Evolutionary conservation across 1,140 invertebrate species (phyloP).

Genomic region (Drosophila malerkotliana): DNA sequence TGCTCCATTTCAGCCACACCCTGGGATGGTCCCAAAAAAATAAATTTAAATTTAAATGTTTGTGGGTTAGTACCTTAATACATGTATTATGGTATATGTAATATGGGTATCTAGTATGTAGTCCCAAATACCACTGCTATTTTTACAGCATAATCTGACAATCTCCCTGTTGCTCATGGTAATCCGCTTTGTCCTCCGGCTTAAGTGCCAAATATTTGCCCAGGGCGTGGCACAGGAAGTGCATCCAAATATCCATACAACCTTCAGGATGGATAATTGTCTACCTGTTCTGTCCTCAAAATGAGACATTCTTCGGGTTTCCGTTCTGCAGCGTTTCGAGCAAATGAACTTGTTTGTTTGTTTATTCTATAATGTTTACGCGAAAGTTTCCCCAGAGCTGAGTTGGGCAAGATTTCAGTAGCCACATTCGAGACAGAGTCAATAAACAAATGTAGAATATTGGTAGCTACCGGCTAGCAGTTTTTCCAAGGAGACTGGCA

Average conservation of each 20-base stretch:
- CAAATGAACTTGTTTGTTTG: constrained; percentile 74
- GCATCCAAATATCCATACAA: constrained; percentile 34
- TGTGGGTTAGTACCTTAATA: constrained; percentile 18
- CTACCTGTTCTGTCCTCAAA: constrained; percentile 19
- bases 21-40: constrained; percentile 27
- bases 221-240: constrained; percentile 78
- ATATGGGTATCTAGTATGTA: neutral
- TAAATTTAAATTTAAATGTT: constrained; percentile 46
- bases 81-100: neutral
- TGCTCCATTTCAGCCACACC: constrained; percentile 72
- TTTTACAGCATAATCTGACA: constrained; percentile 72
- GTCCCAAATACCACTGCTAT: constrained; percentile 59
- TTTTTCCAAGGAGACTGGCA: constrained; percentile 22
- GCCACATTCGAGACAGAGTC: constrained; percentile 21
- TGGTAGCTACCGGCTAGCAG: neutral
- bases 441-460: constrained; percentile 46
- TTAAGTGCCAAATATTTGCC: constrained; percentile 63
- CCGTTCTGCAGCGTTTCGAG: neutral
- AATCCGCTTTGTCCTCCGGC: constrained; percentile 67
- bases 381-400: constrained; percentile 28
- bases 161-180: constrained; percentile 21
- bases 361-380: constrained; percentile 70
- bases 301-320: constrained; percentile 7
- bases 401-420: constrained; percentile 36
- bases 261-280: constrained; percentile 9